Conservation (phyloP, 2,797 vertebrate genomes). For the Avahi laniger region DNA sequence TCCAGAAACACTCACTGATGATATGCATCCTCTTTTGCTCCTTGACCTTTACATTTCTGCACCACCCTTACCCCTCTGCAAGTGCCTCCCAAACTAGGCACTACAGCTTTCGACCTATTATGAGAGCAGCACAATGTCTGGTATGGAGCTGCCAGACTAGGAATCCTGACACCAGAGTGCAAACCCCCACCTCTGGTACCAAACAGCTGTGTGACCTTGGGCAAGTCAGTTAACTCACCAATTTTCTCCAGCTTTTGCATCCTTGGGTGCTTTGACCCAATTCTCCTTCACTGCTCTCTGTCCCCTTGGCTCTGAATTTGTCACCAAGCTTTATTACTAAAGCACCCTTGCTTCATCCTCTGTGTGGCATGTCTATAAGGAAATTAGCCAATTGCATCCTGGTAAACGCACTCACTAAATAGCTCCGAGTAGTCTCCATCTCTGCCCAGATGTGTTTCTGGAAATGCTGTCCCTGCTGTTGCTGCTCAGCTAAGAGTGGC, state of each 20-base stretch:
- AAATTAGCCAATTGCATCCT: neutral
- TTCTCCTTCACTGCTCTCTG: neutral
- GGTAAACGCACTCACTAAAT: neutral
- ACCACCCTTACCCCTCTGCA: neutral
- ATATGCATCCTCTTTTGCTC: neutral
- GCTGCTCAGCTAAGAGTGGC: neutral
- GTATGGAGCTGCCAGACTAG: neutral
- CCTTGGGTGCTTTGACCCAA: neutral
- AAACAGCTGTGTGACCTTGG: neutral
- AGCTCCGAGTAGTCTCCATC: neutral
- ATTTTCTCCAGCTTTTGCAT: neutral
- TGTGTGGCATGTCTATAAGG: neutral
- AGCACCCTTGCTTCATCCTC: neutral
- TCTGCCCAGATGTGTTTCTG: neutral
- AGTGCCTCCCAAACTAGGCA: neutral
- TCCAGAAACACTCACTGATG: neutral
- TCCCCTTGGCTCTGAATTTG: neutral
- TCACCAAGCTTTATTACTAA: neutral
- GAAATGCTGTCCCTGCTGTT: neutral
- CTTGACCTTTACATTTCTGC: neutral
- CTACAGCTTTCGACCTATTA: neutral
- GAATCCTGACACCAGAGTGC: neutral
- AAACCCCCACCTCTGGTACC: neutral
- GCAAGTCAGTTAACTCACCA: neutral
- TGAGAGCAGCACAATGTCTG: neutral